Percentiles rank a stretch among this genome's conserved stretches.
Evolutionary conservation across 2,113 vertebrate species (phyloP).

Genomic region (Paraplagusia blochii): DNA sequence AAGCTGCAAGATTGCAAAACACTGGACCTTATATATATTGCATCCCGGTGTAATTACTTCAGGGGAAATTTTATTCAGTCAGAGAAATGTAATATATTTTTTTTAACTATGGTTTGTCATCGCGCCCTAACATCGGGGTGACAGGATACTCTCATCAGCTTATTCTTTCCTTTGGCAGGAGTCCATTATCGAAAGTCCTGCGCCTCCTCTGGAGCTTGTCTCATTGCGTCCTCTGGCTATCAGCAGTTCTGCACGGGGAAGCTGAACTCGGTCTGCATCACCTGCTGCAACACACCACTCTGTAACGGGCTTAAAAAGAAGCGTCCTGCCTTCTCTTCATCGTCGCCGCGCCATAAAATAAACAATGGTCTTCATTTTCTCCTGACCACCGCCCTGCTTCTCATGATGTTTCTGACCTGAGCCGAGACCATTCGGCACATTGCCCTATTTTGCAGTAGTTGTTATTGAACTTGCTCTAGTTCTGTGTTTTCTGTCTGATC

Average conservation of each 20-base stretch:
- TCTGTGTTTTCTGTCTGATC: too few species aligned
- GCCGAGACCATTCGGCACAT: conserved; percentile 16
- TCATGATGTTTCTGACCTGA: conserved; percentile 25
- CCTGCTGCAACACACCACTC: conserved; percentile 95
- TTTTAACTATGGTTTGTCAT: neutral
- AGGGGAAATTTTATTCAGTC: neutral
- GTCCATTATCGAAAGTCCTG: conserved; percentile 96
- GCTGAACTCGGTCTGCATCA: conserved; percentile 96
- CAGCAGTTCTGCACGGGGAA: conserved; percentile 97
- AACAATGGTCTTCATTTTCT: neutral
- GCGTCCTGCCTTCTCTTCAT: conserved; percentile 68
- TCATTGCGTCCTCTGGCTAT: conserved; percentile 95
- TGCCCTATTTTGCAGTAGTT: neutral
- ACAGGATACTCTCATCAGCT: neutral
- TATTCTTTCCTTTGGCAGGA: conserved; percentile 65
- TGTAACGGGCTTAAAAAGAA: conserved; percentile 92
- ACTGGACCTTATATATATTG: neutral
- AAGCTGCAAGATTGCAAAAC: conserved; percentile 14
- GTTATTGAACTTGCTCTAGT: neutral
- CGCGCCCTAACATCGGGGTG: neutral
- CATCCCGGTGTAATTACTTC: conserved; percentile 30
- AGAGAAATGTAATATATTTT: neutral
- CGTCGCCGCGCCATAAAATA: accelerated
- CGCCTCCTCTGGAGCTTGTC: conserved; percentile 90
- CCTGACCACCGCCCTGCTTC: conserved; percentile 53